phyloP scores from a whole-genome alignment of 2,888 invertebrate species.

The Helobdella robusta region DNA sequence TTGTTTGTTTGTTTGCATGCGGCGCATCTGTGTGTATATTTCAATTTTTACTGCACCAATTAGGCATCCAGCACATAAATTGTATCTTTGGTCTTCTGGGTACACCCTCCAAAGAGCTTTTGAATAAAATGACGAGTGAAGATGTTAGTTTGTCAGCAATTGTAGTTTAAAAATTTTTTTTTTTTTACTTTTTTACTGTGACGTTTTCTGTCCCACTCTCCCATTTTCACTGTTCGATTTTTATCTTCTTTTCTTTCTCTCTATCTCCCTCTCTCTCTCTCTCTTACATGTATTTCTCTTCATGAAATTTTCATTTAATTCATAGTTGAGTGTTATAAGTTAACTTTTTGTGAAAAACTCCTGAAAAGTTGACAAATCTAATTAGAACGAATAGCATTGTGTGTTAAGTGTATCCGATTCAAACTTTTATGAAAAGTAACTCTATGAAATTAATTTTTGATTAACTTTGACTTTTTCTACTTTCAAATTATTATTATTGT shows the following conservation, averaged over 20 bases:
- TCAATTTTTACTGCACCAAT: background rate
- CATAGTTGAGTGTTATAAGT: no score
- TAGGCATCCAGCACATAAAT: slow-evolving; percentile 24
- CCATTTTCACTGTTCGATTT: background rate
- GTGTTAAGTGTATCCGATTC: no score
- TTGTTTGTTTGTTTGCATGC: no score
- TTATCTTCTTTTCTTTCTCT: background rate
- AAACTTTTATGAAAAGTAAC: no score
- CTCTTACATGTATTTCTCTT: background rate
- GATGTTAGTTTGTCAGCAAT: slow-evolving; percentile 11
- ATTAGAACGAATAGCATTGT: no score
- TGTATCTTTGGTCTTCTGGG: slow-evolving; percentile 22
- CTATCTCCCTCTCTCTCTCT: no score
- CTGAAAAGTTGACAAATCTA: no score
- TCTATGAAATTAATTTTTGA: no score
- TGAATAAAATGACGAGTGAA: slow-evolving; percentile 22
- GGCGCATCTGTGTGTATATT: no score
- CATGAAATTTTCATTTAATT: background rate
- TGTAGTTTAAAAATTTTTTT: background rate
- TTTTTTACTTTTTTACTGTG: background rate
- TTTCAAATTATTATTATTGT: no score
- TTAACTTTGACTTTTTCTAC: no score
- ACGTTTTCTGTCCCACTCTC: background rate
- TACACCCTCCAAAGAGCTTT: slow-evolving; percentile 21
- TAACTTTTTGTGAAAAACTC: no score